These are phyloP conservation scores for Chrosomus eos DNA, from an alignment of 2,797 vertebrate species.

Conservation along the genomic window DNA sequence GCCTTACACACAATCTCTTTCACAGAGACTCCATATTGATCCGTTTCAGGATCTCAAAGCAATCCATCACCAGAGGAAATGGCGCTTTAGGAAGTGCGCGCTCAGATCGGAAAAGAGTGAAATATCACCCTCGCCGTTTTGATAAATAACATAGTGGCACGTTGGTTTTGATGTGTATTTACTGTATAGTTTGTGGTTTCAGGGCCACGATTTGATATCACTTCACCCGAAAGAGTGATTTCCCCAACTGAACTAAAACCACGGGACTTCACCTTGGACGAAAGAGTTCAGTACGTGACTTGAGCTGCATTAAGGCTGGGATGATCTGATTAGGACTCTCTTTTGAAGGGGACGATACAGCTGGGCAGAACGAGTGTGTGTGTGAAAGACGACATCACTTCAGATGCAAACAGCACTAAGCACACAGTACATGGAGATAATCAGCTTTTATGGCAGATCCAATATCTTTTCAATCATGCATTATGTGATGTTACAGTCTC, in stretches of 20 bases:
- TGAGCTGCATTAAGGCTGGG: slow-evolving; percentile 56
- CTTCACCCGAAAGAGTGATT: slow-evolving; percentile 8
- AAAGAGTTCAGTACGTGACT: slow-evolving; percentile 52
- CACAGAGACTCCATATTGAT: slow-evolving; percentile 24
- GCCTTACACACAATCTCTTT: slow-evolving; percentile 1
- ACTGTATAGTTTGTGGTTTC: neutral
- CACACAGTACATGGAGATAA: neutral
- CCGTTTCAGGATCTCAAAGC: neutral
- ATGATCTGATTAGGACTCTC: slow-evolving; percentile 69
- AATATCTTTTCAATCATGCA: neutral
- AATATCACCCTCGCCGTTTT: neutral
- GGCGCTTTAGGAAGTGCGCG: neutral
- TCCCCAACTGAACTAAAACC: neutral
- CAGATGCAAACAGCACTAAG: neutral
- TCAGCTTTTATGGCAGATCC: neutral
- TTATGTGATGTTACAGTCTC: neutral
- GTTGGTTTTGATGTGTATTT: neutral
- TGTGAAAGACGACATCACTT: neutral
- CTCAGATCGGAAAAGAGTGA: neutral
- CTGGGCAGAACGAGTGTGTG: neutral
- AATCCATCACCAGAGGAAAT: slow-evolving; percentile 32
- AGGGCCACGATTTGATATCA: neutral
- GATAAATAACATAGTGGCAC: neutral
- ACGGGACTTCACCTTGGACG: neutral
- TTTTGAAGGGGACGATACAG: neutral